Evolutionary conservation across 2,888 invertebrate species (phyloP), one percentile per base, ranked within the genome.

Genomic region (Drosophila nigricruria): DNA sequence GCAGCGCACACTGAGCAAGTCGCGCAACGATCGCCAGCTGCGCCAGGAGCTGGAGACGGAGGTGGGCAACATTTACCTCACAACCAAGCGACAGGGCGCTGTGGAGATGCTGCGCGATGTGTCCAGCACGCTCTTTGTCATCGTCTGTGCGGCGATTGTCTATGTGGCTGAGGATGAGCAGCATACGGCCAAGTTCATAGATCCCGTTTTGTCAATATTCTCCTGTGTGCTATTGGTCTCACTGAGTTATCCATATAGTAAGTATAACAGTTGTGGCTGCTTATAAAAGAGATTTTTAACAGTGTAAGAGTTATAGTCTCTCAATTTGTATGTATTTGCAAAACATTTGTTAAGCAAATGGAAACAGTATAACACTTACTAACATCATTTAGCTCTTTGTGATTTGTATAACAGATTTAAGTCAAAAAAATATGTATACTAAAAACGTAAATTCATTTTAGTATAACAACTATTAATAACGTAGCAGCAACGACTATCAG

Each of bases 191-290:
- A 97, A 97, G 91, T 95, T 94, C 78, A 93, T 96, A 30, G 96
- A 96, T 93, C 97, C 97, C 0, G 93, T 95, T 2, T 93, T 97
- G 34, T 96, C 97, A 0, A 95, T 97, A 45, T 92, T 96, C 66
- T 96, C 97, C 0, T 96, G 97, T 47, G 92, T 95, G 4, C 92
- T 95, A 1, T 94, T 97, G 42, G 94, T 97, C 76, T 92, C 95
- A 16, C 94, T 97, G 52, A 97, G 97, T 89, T 97, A 96, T 92
- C 96, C 97, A 0, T 97, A 97, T 92, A 95, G 97, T 96, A 92
- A 95, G 95, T 94, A 64, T 27, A 43, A 59, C 2, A 53, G 12
- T 12, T 36, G 27, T 12, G 10, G 18, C 40, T 25, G 25, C 16
- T n/a, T 16, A 2, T 14, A 25, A n/a, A 23, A 20, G 32, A 20